phyloP scores from a whole-genome alignment of 2,113 vertebrate species.

The Tyrannus savana region DNA sequence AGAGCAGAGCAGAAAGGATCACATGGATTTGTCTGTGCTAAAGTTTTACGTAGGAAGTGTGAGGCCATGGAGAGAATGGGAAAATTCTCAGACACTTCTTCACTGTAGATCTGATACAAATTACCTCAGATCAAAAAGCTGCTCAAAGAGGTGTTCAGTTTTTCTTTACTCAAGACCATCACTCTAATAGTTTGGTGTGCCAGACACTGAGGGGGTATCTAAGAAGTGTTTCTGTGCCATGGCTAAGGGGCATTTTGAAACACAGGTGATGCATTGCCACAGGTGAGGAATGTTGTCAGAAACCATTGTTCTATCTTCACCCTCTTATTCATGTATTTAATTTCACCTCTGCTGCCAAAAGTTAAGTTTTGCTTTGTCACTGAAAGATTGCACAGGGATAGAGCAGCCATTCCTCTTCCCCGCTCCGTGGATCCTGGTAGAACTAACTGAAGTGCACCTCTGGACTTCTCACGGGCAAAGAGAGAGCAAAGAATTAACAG shows the following conservation, averaged over 20 bases:
- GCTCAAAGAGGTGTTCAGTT: neutral
- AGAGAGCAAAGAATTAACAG: neutral
- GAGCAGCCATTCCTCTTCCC: neutral
- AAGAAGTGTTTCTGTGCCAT: neutral
- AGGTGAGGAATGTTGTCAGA: neutral
- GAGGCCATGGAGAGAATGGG: neutral
- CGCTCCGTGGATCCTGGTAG: accelerated
- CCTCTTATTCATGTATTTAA: neutral
- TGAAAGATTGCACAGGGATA: neutral
- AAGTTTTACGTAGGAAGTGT: neutral
- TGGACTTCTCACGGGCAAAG: neutral
- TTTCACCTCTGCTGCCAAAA: neutral
- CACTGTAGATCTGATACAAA: neutral
- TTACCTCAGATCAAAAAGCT: neutral
- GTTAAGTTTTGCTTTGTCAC: neutral
- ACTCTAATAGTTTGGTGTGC: neutral
- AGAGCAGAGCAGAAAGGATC: neutral
- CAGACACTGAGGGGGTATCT: neutral
- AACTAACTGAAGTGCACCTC: neutral
- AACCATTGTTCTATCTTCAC: neutral
- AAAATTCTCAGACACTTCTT: neutral
- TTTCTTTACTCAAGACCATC: neutral
- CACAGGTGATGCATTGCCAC: neutral
- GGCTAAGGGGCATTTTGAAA: neutral
- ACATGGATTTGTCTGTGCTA: neutral